Conservation (phyloP, 2,888 invertebrate genomes). For the Athetis lepigone region DNA sequence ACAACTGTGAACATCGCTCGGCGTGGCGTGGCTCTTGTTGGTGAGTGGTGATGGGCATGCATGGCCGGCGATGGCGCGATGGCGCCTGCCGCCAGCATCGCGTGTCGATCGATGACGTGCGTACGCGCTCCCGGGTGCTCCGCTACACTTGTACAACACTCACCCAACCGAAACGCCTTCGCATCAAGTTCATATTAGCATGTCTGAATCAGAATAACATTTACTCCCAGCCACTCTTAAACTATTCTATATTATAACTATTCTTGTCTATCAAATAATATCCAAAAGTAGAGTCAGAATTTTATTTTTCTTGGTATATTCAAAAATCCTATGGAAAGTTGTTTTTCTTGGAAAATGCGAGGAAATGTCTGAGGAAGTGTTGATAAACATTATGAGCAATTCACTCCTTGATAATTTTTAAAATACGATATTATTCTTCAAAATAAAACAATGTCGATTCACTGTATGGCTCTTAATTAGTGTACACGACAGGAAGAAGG, state of each 20-base stretch:
- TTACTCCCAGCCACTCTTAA: constrained; percentile 21
- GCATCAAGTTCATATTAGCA: constrained; percentile 55
- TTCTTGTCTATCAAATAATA: too few species aligned
- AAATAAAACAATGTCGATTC: background rate
- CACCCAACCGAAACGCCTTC: constrained; percentile 44
- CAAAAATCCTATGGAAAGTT: too few species aligned
- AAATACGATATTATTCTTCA: constrained; percentile 2
- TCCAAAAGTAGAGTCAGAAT: too few species aligned
- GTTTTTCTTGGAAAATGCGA: constrained; percentile 21
- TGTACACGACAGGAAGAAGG: constrained; percentile 5
- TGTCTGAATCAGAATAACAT: constrained; percentile 44
- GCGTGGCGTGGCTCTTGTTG: constrained; percentile 4
- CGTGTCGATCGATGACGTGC: constrained; percentile 51
- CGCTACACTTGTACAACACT: constrained; percentile 50
- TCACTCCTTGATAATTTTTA: constrained; percentile 26
- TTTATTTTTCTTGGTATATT: too few species aligned
- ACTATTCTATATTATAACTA: too few species aligned
- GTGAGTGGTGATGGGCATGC: constrained; percentile 40
- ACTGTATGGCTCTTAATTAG: background rate
- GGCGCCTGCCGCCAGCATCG: constrained; percentile 49
- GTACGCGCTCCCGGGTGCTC: constrained; percentile 29
- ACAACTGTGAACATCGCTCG: background rate
- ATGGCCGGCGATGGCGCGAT: constrained; percentile 26
- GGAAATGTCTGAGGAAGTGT: background rate
- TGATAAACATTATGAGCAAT: constrained; percentile 26